Evolutionary conservation across 2,797 vertebrate genomes (phyloP), one percentile per base, ranked within the genome.

Genomic region (Poeciliopsis paucimaculata): DNA sequence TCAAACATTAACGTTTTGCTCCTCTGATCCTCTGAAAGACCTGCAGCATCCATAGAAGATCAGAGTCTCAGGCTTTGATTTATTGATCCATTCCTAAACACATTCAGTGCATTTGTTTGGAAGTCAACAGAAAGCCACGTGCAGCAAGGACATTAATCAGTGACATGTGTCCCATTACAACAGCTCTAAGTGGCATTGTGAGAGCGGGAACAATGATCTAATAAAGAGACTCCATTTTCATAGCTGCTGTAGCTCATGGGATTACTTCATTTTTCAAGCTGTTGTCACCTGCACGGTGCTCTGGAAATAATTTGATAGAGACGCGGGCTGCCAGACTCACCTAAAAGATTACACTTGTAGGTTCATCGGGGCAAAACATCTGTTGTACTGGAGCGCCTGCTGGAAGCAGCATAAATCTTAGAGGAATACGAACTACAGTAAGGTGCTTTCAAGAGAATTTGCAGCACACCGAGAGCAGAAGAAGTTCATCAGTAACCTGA

Each of bases 201-300:
- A 88, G 79, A 75, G 70, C 20, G 4, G 81, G 84, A 89, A 84
- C 80, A 86, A 83, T 74, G 85, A 89, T 88, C 89, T 87, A 89
- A 93, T 90, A 84, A 89, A 85, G 75, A 87, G 77, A 77, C 83
- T 82, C 75, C 77, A 68, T 77, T 86, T 84, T 86, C 80, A 79
- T 76, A 68, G 84, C 84, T 41, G 77, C 82, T 46, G 5, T 76
- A 60, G 81, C 85, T 83, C 66, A 0, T 11, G 87, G 86, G 77
- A 85, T 84, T 71, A 74, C 83, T 90, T 86, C 86, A 90, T 92
- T 87, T 82, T 86, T 94, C 91, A 90, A 84, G 71, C 82, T 78
- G 88, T 84, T 83, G 78, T 91, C 90, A 90, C 89, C 89, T 82
- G 81, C 84, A 72, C 8, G 23, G 78, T 71, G 84, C 88, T 87